Evolutionary conservation across 2,113 vertebrate genomes (phyloP).

Genomic region (Ammospiza nelsoni): DNA sequence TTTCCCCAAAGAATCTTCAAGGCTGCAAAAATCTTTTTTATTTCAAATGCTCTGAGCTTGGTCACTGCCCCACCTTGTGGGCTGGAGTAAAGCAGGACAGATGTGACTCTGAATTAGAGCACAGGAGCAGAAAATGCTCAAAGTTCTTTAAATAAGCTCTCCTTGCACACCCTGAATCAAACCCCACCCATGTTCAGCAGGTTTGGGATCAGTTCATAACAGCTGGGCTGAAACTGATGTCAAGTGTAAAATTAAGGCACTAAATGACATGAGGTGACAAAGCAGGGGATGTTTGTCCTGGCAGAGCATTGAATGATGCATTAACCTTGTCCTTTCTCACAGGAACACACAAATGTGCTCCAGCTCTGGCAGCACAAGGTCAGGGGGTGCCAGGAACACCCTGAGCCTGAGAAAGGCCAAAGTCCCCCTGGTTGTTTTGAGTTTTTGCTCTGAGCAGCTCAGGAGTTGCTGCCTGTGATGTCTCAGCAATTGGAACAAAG

Average conservation of each 20-base stretch:
- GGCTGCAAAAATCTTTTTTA: background rate
- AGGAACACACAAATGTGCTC: background rate
- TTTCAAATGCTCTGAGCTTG: background rate
- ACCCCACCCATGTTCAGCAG: background rate
- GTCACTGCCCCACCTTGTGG: conserved; percentile 18
- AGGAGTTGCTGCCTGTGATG: background rate
- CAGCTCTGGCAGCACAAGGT: background rate
- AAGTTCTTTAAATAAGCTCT: rapidly evolving
- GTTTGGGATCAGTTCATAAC: rapidly evolving
- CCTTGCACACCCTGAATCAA: background rate
- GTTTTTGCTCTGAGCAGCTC: background rate
- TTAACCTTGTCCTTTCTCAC: background rate
- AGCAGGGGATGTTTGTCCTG: background rate
- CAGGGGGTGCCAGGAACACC: background rate
- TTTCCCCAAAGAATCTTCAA: background rate
- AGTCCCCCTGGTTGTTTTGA: background rate
- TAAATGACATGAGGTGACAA: background rate
- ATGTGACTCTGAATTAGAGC: background rate
- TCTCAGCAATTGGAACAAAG: background rate
- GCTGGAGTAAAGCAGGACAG: background rate
- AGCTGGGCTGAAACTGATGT: background rate
- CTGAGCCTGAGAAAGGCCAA: background rate
- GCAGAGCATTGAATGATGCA: background rate
- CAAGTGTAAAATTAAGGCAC: background rate
- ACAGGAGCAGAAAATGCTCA: background rate